phyloP scores from a whole-genome alignment of 2,113 vertebrate genomes.

The Geothlypis trichas region DNA sequence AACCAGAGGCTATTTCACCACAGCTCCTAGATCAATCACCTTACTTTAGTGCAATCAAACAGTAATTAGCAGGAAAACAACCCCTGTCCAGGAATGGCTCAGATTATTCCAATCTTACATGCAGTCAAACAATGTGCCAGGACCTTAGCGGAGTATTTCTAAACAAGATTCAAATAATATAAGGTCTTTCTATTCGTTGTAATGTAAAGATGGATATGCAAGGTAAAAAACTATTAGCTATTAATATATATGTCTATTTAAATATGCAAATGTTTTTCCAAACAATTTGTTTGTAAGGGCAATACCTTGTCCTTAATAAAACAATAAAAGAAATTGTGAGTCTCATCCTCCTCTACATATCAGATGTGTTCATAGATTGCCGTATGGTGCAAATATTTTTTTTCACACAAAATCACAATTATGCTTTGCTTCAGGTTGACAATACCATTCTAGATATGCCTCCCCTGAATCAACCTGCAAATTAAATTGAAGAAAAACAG shows the following conservation, averaged over 20 bases:
- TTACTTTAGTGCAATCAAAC: background rate
- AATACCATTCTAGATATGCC: background rate
- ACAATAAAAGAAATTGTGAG: background rate
- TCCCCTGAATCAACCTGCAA: background rate
- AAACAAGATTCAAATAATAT: background rate
- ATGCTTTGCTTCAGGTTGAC: background rate
- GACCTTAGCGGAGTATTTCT: background rate
- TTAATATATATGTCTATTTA: slow-evolving; percentile 5
- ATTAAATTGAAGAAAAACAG: background rate
- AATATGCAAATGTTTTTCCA: background rate
- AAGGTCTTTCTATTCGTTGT: background rate
- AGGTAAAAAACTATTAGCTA: background rate
- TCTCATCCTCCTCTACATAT: background rate
- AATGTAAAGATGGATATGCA: background rate
- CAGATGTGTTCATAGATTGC: background rate
- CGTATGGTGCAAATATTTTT: background rate
- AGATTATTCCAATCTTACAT: background rate
- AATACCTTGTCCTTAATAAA: background rate
- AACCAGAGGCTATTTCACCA: background rate
- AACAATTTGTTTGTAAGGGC: background rate
- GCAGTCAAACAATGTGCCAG: background rate
- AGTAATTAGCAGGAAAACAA: background rate
- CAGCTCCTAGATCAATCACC: background rate
- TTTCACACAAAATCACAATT: background rate
- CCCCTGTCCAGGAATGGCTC: background rate